A percentile compares a stretch with the other conserved stretches of the same genome.
phyloP scores from a whole-genome alignment of 2,797 vertebrate species.

The Enteromius viviparus region DNA sequence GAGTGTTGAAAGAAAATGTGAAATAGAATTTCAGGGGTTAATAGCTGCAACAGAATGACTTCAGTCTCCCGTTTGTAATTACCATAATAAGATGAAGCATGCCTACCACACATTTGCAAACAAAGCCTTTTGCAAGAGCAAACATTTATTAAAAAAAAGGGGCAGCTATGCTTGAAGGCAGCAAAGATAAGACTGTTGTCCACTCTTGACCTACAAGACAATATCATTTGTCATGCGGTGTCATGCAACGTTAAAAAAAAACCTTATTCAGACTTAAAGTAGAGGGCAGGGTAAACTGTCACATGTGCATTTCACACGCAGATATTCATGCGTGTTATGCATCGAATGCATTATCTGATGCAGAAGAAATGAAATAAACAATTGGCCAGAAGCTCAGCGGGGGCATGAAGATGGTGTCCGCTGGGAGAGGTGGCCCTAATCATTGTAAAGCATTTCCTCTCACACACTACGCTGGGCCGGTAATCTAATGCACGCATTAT shows the following conservation, averaged over 20 bases:
- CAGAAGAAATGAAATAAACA: constrained; percentile 58
- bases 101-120: constrained; percentile 30
- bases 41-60: constrained; percentile 62
- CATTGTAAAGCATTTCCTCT: constrained; percentile 73
- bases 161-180: background rate
- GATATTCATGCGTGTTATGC: constrained; percentile 50
- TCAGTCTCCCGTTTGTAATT: constrained; percentile 67
- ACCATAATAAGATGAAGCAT: constrained; percentile 66
- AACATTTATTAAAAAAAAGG: background rate
- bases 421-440: constrained; percentile 64
- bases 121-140: background rate
- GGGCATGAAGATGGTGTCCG: constrained; percentile 54
- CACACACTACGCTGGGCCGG: constrained; percentile 66
- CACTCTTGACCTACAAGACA: constrained; percentile 24
- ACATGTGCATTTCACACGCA: constrained; percentile 13
- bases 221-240: background rate
- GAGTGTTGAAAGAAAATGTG: constrained; percentile 52
- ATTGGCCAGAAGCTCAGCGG: constrained; percentile 57
- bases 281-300: background rate
- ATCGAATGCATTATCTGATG: constrained; percentile 63
- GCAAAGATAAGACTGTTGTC: constrained; percentile 13
- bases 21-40: constrained; percentile 73
- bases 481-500: constrained; percentile 80
- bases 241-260: background rate
- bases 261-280: background rate